phyloP scores from a whole-genome alignment of 2,888 invertebrate species.

The Tridacna gigas region DNA sequence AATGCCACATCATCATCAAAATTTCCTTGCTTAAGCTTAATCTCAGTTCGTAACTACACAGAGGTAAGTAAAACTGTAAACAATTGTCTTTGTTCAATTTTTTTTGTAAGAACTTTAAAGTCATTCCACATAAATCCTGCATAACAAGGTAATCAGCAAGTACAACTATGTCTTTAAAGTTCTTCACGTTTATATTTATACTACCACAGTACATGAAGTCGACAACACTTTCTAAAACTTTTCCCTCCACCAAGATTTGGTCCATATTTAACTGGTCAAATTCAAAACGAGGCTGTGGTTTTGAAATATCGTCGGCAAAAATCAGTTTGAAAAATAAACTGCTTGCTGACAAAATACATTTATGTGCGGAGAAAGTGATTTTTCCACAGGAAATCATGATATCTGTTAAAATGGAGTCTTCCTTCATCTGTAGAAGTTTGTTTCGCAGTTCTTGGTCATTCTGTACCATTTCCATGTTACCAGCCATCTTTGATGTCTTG shows the following conservation, averaged over 20 bases:
- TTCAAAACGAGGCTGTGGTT: neutral
- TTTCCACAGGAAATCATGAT: conserved; percentile 33
- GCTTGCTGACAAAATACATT: conserved; percentile 51
- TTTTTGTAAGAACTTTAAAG: neutral
- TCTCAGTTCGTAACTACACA: conserved; percentile 22
- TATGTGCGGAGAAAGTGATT: conserved; percentile 38
- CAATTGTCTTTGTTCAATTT: conserved; percentile 37
- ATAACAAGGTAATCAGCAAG: conserved; percentile 47
- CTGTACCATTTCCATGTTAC: conserved; percentile 4
- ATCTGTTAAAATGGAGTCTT: conserved; percentile 30
- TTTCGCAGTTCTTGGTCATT: neutral
- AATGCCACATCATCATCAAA: conserved; percentile 27
- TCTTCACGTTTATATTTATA: conserved; percentile 36
- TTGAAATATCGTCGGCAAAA: conserved; percentile 20
- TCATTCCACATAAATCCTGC: conserved; percentile 38
- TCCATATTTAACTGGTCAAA: conserved; percentile 16
- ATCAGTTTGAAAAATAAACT: conserved; percentile 56
- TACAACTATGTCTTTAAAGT: conserved; percentile 33
- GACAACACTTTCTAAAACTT: conserved; percentile 37
- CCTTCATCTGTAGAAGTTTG: conserved; percentile 25
- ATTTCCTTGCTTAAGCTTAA: neutral
- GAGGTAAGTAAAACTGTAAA: conserved; percentile 40
- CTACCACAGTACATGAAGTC: conserved; percentile 56
- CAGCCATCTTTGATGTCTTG: no score
- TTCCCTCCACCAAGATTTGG: conserved; percentile 14